Evolutionary conservation across 2,797 vertebrate genomes (phyloP).

Genomic region (Avahi laniger): DNA sequence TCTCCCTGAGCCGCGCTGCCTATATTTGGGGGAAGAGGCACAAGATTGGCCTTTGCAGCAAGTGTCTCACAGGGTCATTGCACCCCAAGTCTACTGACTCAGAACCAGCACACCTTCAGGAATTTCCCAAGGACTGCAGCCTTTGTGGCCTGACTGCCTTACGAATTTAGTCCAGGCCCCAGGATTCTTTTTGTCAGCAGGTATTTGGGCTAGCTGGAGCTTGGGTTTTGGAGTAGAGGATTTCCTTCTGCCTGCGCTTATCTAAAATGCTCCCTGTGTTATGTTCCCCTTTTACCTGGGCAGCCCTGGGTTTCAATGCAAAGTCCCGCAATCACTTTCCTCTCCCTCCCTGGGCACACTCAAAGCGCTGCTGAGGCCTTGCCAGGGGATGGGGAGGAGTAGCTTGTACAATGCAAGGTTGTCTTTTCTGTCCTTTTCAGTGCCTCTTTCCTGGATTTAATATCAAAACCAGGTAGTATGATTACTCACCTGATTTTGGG

Average conservation of each 20-base stretch:
- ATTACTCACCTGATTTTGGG: background rate
- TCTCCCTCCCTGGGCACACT: background rate
- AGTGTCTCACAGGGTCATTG: background rate
- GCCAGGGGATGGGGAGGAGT: background rate
- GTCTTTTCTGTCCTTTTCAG: background rate
- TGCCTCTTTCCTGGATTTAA: background rate
- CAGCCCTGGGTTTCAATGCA: background rate
- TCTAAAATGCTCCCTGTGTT: background rate
- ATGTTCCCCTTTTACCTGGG: background rate
- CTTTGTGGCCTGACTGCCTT: background rate
- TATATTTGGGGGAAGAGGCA: background rate
- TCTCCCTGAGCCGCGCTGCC: too few species aligned
- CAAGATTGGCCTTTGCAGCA: background rate
- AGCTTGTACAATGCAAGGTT: background rate
- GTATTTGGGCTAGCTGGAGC: background rate
- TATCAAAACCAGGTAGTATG: background rate
- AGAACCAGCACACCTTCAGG: background rate
- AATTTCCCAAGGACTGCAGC: background rate
- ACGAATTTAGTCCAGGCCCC: background rate
- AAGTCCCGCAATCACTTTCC: background rate
- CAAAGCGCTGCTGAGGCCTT: background rate
- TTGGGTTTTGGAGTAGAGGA: background rate
- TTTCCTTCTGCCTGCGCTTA: background rate
- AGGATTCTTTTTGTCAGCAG: background rate
- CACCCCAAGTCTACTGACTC: background rate